Percentiles rank a stretch among this genome's conserved stretches.
Conservation (phyloP, 64 coral and sea anemone genomes). For the Orbicella faveolata region DNA sequence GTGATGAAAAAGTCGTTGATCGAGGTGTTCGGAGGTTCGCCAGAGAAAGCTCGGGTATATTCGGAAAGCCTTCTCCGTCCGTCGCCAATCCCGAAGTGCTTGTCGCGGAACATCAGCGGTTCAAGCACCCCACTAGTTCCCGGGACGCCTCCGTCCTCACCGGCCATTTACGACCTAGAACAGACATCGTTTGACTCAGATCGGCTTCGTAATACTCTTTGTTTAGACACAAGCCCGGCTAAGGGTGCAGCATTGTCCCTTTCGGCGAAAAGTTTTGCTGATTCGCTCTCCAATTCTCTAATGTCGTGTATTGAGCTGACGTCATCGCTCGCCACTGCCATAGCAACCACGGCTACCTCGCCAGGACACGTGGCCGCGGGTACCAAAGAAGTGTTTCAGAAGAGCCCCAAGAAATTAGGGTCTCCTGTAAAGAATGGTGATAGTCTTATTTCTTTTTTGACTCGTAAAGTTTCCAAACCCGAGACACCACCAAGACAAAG, state of each 20-base stretch:
- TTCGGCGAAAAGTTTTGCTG: constrained; percentile 54
- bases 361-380: constrained; percentile 7
- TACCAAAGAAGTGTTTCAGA: constrained; percentile 39
- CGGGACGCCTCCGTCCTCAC: constrained; percentile 61
- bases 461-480: background rate
- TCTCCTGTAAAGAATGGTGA: constrained; percentile 36
- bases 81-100: constrained; percentile 45
- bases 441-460: constrained; percentile 19
- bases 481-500: background rate
- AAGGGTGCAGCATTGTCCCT: background rate
- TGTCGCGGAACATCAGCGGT: constrained; percentile 9
- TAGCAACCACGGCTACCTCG: constrained; percentile 41
- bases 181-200: constrained; percentile 8
- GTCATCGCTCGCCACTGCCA: constrained; percentile 57
- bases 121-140: constrained; percentile 32
- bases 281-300: constrained; percentile 54
- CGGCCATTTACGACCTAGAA: background rate
- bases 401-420: constrained; percentile 41
- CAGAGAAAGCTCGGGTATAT: constrained; percentile 42
- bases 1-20: constrained; percentile 66
- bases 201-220: background rate
- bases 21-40: constrained; percentile 39
- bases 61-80: constrained; percentile 32
- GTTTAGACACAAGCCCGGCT: background rate
- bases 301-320: constrained; percentile 50